These are phyloP conservation scores for Sebastes nivosus DNA, from an alignment of 2,797 vertebrate species.

Conservation along the genomic window DNA sequence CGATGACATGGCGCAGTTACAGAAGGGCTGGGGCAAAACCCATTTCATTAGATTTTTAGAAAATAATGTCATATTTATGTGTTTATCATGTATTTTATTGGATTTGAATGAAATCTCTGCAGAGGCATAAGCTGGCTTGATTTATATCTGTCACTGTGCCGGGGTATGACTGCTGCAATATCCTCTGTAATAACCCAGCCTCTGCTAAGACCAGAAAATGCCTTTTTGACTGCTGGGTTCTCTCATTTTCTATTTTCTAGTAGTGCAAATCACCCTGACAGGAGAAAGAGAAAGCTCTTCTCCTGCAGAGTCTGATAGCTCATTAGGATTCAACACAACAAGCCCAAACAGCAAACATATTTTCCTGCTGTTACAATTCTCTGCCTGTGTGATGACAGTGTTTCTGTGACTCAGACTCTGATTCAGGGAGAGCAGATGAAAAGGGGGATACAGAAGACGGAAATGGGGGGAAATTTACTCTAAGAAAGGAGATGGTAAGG, in stretches of 20 bases:
- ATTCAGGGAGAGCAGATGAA: slow-evolving; percentile 57
- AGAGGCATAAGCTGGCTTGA: slow-evolving; percentile 55
- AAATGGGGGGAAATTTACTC: slow-evolving; percentile 28
- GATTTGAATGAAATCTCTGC: slow-evolving; percentile 64
- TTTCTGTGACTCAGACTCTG: slow-evolving; percentile 67
- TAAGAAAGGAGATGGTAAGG: slow-evolving; percentile 7
- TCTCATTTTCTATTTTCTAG: slow-evolving; percentile 71
- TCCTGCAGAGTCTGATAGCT: slow-evolving; percentile 72
- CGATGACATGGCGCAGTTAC: neutral
- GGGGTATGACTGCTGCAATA: slow-evolving; percentile 60
- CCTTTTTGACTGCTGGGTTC: slow-evolving; percentile 65
- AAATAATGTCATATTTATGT: slow-evolving; percentile 44
- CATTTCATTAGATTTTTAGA: slow-evolving; percentile 46
- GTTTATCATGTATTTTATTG: slow-evolving; percentile 66
- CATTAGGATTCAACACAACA: slow-evolving; percentile 79
- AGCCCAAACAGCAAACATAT: slow-evolving; percentile 79
- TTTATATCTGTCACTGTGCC: slow-evolving; percentile 62
- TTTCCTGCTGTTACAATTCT: slow-evolving; percentile 75
- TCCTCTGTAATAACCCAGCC: slow-evolving; percentile 71
- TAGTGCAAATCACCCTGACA: slow-evolving; percentile 75
- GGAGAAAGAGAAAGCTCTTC: slow-evolving; percentile 61
- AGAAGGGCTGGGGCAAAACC: neutral
- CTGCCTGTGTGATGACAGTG: slow-evolving; percentile 68
- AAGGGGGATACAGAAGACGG: slow-evolving; percentile 25
- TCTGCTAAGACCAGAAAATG: slow-evolving; percentile 70